Percentiles rank a stretch among this genome's conserved stretches.
These are phyloP conservation scores for Julus scanicus DNA, from an alignment of 2,888 invertebrate species.

Conservation along the genomic window DNA sequence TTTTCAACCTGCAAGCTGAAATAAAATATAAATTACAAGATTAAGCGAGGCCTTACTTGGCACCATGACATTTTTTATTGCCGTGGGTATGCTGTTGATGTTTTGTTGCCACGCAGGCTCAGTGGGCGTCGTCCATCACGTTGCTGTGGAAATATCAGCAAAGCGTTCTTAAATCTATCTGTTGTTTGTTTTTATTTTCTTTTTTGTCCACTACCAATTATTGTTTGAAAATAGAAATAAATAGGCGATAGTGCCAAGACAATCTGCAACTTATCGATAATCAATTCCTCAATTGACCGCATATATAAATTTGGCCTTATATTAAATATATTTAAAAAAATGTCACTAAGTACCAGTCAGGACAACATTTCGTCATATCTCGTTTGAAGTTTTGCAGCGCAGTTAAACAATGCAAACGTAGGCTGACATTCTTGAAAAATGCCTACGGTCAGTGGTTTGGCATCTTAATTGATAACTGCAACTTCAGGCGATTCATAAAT, in stretches of 20 bases:
- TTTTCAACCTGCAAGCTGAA: slow-evolving; percentile 47
- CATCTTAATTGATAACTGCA: no score
- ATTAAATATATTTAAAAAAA: not conserved
- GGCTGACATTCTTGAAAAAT: no score
- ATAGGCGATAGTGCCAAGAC: not conserved
- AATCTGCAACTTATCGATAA: not conserved
- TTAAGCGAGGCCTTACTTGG: not conserved
- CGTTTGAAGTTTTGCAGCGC: no score
- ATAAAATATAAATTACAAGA: not conserved
- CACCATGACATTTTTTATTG: not conserved
- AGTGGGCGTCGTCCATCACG: not conserved
- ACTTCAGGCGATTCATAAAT: no score
- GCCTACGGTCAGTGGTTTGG: no score
- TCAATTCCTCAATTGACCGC: not conserved
- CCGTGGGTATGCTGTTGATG: not conserved
- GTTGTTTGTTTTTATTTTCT: not conserved
- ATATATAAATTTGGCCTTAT: not conserved
- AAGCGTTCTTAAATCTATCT: slow-evolving; percentile 6
- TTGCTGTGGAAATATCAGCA: not conserved
- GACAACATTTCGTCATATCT: no score
- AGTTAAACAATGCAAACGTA: no score
- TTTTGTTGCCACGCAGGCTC: not conserved
- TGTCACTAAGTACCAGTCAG: no score
- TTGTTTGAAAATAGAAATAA: not conserved
- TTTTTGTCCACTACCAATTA: not conserved